Evolutionary conservation across 1,140 invertebrate genomes (phyloP).

Genomic region (Drosophila sucinea): DNA sequence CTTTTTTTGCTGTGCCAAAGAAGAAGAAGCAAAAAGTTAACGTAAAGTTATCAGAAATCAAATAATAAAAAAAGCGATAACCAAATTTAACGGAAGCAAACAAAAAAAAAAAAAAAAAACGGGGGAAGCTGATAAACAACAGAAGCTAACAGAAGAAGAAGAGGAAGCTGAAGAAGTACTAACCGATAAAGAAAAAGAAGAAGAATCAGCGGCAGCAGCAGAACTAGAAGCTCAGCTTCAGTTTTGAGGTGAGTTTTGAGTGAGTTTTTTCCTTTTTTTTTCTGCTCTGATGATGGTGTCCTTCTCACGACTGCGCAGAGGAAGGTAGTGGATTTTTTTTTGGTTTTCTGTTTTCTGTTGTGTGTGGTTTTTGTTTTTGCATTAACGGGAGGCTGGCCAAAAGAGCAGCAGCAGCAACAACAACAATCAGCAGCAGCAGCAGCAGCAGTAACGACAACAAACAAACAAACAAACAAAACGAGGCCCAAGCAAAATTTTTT

Average conservation of each 20-base stretch:
- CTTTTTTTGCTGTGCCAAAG: constrained; percentile 47
- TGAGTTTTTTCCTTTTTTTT: constrained; percentile 13
- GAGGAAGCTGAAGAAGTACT: constrained; percentile 17
- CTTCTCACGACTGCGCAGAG: constrained; percentile 42
- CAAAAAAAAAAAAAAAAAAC: neutral
- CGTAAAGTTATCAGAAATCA: constrained; percentile 53
- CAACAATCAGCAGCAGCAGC: constrained; percentile 50
- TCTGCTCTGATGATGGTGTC: neutral
- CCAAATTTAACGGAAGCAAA: constrained; percentile 25
- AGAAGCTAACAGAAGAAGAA: constrained; percentile 18
- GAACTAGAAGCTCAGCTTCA: neutral
- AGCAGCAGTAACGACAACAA: constrained; percentile 35
- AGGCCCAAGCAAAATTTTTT: constrained; percentile 32
- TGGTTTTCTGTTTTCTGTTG: constrained; percentile 1
- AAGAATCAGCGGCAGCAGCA: neutral
- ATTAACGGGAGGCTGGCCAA: constrained; percentile 33
- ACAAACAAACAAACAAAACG: constrained; percentile 28
- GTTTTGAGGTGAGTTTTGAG: constrained; percentile 52
- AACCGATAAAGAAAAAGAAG: neutral
- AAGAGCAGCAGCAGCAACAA: constrained; percentile 48
- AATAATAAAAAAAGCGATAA: constrained; percentile 39
- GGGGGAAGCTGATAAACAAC: constrained; percentile 46
- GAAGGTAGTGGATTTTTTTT: neutral
- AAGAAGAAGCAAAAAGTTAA: constrained; percentile 25
- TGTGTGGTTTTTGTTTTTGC: constrained; percentile 16